Base-by-base conservation (phyloP, 2,113 vertebrate genomes). In the Prinia subflava region DNA sequence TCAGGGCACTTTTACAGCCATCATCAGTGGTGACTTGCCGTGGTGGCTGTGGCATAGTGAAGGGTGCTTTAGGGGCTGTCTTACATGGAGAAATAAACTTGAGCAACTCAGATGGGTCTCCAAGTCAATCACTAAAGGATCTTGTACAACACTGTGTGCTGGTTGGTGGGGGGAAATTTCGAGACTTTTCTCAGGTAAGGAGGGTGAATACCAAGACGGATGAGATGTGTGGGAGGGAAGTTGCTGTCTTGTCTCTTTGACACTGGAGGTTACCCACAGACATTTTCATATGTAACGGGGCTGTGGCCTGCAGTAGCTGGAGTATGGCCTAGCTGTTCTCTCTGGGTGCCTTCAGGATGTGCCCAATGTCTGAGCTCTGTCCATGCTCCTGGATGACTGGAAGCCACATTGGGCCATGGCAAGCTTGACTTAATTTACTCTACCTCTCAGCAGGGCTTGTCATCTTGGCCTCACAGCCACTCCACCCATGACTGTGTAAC, bases 361-460 rank as follows among this genome's bases (percentile, higher is more conserved):
- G 2, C 11, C 28, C 3, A 5, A 4, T 1, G 0, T 23, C 22
- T 14, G 1, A 60, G 35, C 35, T 76, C 49, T 47, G 15, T 24
- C 44, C 4, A 0, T 64, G 37, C 53, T 85, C 10, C 30, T 37
- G 15, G 42, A 17, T 41, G 13, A 44, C 49, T 41, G 52, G 37
- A 67, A 73, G 53, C 50, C 28, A 24, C 4, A 0, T 8, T 4
- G 3, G 52, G 44, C 39, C 10, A 30, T 70, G 52, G 20, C 11
- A 47, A 28, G 37, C 44, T 52, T 76, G 57, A 64, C 17, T 15
- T 79, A 24, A 52, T 79, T 73, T 60, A 53, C 37, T 33, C 41
- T 88, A 5, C 28, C 22, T 80, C 7, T 86, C 28, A 35, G 18
- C 47, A 78, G 27, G 57, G 30, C 28, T 73, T 92, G 37, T 56